Base-by-base conservation (phyloP, 1,140 invertebrate genomes). In the Dendrolimus kikuchii region DNA sequence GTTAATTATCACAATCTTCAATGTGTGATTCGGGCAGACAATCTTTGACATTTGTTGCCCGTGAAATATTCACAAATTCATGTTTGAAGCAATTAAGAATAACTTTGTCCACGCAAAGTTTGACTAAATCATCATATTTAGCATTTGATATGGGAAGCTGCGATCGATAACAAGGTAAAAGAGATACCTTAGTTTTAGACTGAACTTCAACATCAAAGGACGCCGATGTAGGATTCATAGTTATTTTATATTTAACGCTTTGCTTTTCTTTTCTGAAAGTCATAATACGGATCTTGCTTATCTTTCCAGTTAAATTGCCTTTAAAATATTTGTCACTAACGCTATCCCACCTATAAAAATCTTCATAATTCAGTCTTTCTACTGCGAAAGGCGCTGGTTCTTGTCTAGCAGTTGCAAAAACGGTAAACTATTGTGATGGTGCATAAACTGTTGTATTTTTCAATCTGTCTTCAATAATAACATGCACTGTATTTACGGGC, bases 391-490 rank as follows among this genome's bases (percentile, higher is more conserved):
- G 49, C 7, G 10, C 7, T 51, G 57, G 54, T 40, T 63, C 41
- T 46, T 57, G 37, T 47, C 50, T 9, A 42, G 53, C 53, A n/a
- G 46, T 49, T 49, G 46, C 36, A 49, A 55, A 49, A 39, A 55
- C 10, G 10, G 65, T 73, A 53, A 55, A 53, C 67, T 65, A 71
- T 57, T 68, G 59, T 57, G 64, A 68, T 42, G 65, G 65, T 42
- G 62, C 65, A 46, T 59, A 65, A n/a, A 70, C 55, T n/a, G 48
- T 64, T 38, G 63, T 66, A 23, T 53, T 57, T 49, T 63, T 59
- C 61, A 36, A 49, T 55, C 36, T n/a, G 36, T 48, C 49, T 42
- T 55, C 53, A 36, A 55, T 42, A 43, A 55, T 39, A 49, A 62
- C 61, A 40, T 74, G 52, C 7, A 60, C 51, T 5, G 10, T 38